Evolutionary conservation across 30 jellyfish, hydroid and myxozoan species (phyloP).

Genomic region (Cassiopea andromeda): DNA sequence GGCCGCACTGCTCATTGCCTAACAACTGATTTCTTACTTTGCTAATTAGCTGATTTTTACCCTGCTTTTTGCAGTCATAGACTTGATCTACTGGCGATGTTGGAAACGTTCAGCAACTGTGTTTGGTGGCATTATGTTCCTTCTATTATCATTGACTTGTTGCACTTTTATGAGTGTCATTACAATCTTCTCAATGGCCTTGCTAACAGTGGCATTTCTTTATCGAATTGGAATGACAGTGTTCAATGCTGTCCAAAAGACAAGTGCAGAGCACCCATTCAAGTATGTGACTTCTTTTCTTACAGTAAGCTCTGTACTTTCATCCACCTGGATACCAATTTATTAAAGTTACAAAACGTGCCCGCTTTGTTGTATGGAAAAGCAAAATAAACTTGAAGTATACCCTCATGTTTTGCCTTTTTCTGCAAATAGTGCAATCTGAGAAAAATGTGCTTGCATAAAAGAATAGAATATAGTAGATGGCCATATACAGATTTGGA

Average conservation of each 20-base stretch:
- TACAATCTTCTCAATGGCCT: conserved; percentile 76
- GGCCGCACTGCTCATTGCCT: too few species aligned
- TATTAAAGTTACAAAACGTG: background rate
- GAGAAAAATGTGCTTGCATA: too few species aligned
- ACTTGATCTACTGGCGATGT: conserved; percentile 88
- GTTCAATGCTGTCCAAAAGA: conserved; percentile 96
- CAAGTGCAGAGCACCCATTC: conserved; percentile 97
- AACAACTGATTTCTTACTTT: too few species aligned
- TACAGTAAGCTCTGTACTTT: background rate
- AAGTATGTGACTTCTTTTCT: conserved; percentile 46
- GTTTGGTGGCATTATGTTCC: conserved; percentile 83
- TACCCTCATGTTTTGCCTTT: too few species aligned
- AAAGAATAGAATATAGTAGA: too few species aligned
- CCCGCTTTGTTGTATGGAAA: too few species aligned
- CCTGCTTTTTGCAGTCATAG: conserved; percentile 68
- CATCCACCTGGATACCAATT: background rate
- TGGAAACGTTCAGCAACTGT: conserved; percentile 73
- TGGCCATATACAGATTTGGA: too few species aligned
- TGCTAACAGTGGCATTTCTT: conserved; percentile 85
- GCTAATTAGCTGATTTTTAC: background rate
- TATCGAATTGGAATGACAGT: conserved; percentile 98
- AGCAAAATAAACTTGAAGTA: too few species aligned
- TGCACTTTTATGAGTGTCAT: conserved; percentile 88
- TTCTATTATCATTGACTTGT: conserved; percentile 69
- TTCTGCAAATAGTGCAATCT: too few species aligned